Percentiles rank a stretch among this genome's conserved stretches.
Conservation (phyloP, 2,888 invertebrate genomes). For the Mamestra brassicae region DNA sequence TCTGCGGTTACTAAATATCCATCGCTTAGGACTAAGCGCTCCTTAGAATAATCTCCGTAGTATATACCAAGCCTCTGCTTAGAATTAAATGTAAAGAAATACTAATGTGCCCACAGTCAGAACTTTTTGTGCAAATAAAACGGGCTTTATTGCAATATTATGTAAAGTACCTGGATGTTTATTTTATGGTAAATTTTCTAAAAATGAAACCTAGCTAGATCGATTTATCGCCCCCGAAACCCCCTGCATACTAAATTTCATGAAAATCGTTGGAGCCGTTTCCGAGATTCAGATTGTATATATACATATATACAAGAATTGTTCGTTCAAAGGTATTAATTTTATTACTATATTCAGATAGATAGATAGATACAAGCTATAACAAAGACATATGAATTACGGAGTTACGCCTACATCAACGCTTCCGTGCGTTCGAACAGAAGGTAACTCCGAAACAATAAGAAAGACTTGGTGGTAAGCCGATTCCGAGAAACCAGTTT, state of each 20-base stretch:
- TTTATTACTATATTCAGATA: too few species aligned
- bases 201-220: too few species aligned
- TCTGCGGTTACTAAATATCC: constrained; percentile 32
- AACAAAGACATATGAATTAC: constrained; percentile 38
- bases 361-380: neutral
- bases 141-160: constrained; percentile 24
- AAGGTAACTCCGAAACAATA: constrained; percentile 59
- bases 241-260: too few species aligned
- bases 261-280: too few species aligned
- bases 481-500: constrained; percentile 50
- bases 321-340: too few species aligned
- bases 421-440: constrained; percentile 48
- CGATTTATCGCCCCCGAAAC: too few species aligned
- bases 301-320: too few species aligned
- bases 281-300: too few species aligned
- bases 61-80: neutral
- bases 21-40: neutral
- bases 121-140: constrained; percentile 20
- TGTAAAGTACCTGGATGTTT: neutral
- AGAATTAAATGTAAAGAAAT: constrained; percentile 10
- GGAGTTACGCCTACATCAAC: constrained; percentile 35
- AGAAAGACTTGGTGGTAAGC: constrained; percentile 55
- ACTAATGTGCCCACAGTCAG: neutral
- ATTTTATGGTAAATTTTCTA: too few species aligned
- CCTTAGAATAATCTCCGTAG: constrained; percentile 9